These are phyloP conservation scores for Antechinus flavipes DNA, from an alignment of 2,113 vertebrate species.

Conservation along the genomic window DNA sequence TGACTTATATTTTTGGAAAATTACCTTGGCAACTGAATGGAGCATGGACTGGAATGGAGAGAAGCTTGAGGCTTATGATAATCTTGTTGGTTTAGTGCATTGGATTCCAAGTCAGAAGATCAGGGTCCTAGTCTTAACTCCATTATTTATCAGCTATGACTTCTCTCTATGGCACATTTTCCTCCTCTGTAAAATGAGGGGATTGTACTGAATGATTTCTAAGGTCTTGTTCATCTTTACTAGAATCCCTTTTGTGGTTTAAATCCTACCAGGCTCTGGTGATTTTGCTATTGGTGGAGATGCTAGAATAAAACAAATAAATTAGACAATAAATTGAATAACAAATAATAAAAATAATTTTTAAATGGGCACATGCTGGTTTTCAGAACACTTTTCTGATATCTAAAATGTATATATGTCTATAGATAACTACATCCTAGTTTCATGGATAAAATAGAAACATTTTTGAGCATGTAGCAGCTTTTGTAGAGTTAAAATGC, in stretches of 20 bases:
- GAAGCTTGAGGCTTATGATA: not conserved
- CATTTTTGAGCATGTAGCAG: slow-evolving; percentile 25
- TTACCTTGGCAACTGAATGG: not conserved
- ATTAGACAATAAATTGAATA: not conserved
- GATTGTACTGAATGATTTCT: not conserved
- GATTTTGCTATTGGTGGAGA: not conserved
- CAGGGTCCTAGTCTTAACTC: not conserved
- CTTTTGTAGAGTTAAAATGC: slow-evolving; percentile 58
- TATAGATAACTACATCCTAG: slow-evolving; percentile 4
- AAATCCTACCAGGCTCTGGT: not conserved
- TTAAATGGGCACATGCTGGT: slow-evolving; percentile 27
- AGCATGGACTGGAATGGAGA: not conserved
- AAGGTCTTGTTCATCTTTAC: not conserved
- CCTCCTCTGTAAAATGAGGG: not conserved
- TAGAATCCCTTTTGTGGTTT: not conserved
- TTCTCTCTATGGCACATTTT: not conserved
- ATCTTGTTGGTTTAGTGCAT: not conserved
- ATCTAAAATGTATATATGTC: not conserved
- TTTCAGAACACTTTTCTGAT: slow-evolving; percentile 44
- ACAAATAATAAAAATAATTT: not conserved
- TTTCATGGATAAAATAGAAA: slow-evolving; percentile 55
- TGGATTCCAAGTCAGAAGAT: not conserved
- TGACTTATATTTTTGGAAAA: not conserved
- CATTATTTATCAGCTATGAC: not conserved
- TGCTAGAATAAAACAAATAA: not conserved